Conservation (phyloP, 2,113 vertebrate species). For the Gadus chalcogrammus region DNA sequence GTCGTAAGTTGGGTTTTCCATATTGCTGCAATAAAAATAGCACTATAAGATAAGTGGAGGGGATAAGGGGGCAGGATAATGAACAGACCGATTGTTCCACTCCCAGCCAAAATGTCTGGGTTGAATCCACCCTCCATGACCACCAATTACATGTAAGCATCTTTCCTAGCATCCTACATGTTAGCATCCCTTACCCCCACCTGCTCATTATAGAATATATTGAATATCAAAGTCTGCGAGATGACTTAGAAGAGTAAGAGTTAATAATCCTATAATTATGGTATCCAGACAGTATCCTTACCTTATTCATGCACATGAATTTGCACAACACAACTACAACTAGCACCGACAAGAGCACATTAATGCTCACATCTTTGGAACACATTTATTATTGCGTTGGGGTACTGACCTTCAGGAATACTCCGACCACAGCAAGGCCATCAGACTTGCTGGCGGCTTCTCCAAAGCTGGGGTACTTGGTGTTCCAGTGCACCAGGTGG, state of each 20-base stretch:
- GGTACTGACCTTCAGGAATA: conserved; percentile 85
- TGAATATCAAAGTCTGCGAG: too few relatives aligned
- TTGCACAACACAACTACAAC: too few relatives aligned
- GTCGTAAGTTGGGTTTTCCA: background rate
- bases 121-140: too few relatives aligned
- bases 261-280: background rate
- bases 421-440: conserved; percentile 87
- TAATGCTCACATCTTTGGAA: background rate
- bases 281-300: background rate
- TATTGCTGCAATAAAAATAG: background rate
- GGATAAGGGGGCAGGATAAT: too few relatives aligned
- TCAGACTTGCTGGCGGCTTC: conserved; percentile 82
- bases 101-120: too few relatives aligned
- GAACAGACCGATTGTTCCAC: too few relatives aligned
- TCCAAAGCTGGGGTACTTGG: conserved; percentile 81
- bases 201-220: too few relatives aligned
- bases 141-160: too few relatives aligned
- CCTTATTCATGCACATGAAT: background rate
- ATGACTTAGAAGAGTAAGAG: too few relatives aligned
- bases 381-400: background rate
- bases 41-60: too few relatives aligned
- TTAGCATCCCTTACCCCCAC: too few relatives aligned
- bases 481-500: conserved; percentile 98
- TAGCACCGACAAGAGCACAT: background rate
- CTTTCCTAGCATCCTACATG: too few relatives aligned